Evolutionary conservation across 2,888 invertebrate genomes (phyloP).

Genomic region (Pecten maximus): DNA sequence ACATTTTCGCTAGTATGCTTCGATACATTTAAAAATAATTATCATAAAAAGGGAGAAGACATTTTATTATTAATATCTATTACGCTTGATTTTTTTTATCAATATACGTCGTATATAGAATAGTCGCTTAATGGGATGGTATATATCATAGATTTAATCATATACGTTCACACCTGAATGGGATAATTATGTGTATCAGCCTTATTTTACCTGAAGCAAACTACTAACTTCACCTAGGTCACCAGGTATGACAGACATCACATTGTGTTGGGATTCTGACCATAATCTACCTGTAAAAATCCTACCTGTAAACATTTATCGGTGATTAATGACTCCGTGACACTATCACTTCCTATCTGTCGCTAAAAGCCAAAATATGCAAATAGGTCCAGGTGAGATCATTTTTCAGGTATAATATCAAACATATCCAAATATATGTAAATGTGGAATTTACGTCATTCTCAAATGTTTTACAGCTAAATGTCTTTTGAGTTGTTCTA

Average conservation of each 20-base stretch:
- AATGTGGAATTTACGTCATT: neutral
- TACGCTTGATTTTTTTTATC: neutral
- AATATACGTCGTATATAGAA: neutral
- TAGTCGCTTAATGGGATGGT: neutral
- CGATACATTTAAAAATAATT: neutral
- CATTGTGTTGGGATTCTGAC: neutral
- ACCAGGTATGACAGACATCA: neutral
- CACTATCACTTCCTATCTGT: constrained; percentile 13
- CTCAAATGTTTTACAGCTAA: neutral
- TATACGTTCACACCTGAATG: neutral
- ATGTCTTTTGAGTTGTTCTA: neutral
- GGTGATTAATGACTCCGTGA: constrained; percentile 27
- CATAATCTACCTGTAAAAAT: constrained; percentile 23
- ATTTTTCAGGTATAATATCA: constrained; percentile 15
- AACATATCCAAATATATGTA: neutral
- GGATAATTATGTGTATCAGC: constrained; percentile 12
- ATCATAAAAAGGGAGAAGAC: neutral
- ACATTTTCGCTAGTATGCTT: neutral
- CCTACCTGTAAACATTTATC: constrained; percentile 16
- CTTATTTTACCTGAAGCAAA: constrained; percentile 22
- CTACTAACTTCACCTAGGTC: constrained; percentile 13
- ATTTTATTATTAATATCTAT: constrained; percentile 21
- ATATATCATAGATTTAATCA: constrained; percentile 14
- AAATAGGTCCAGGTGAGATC: neutral
- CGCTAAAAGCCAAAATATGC: constrained; percentile 32